Evolutionary conservation across 2,113 vertebrate genomes (phyloP), one percentile per base, ranked within the genome.

Genomic region (Aleadryas rufinucha): DNA sequence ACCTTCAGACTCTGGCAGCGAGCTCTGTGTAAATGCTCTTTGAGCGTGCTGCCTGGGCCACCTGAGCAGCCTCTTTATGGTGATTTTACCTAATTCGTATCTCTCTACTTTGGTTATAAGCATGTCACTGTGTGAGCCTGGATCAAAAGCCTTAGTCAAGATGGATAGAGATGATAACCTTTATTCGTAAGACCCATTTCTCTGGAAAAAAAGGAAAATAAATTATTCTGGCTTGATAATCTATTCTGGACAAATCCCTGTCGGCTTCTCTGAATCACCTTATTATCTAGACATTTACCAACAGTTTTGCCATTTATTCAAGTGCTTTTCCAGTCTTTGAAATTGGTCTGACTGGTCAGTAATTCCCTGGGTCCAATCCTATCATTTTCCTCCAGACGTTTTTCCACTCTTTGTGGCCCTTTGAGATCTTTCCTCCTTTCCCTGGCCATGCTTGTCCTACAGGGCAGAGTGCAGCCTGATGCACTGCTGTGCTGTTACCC

Each of bases 81-180:
- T 3, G 3, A 76, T 82, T 94, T 82, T 75, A 78, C 54, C 61
- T 75, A 91, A 91, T 60, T 68, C 13, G 3, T 64, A 77, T 71
- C 95, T 89, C 60, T 82, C 57, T 78, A 2, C 52, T 92, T 84
- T 78, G 56, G 27, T 64, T 93, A n/a, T 77, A 69, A 20, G 24
- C 63, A 89, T 49, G 49, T n/a, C 72, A 92, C 39, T 84, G 54
- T 66, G 31, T 74, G n/a, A 94, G 68, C 28, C 53, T 61, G 27
- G 30, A 91, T 81, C 72, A 91, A 89, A 95, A 90, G 27, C 37
- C 60, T 87, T 78, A 92, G 79, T 86, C 54, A 89, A 87, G 93
- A 95, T 26, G 30, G 65, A 95, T 66, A 78, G 80, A 92, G 44
- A 24, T 87, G 68, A 89, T 75, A 95, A 92, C 27, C 64, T 64